Base-by-base conservation (phyloP, 2,888 invertebrate genomes). In the Papilio elwesi region DNA sequence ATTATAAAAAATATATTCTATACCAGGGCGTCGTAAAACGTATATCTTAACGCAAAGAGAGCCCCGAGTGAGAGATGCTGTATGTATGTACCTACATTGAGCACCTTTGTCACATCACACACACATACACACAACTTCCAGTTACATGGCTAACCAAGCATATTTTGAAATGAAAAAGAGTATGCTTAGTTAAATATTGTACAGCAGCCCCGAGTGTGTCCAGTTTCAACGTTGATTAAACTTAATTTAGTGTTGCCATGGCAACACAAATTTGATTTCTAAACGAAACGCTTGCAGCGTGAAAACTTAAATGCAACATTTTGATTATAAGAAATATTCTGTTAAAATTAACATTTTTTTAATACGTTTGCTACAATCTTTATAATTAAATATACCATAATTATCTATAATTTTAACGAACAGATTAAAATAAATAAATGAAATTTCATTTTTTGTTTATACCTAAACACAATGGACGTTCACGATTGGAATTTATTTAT, bases 171-270 rank as follows among this genome's bases (percentile, higher is more conserved):
- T 43, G 43, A 59, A 51, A 59, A 38, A 38, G n/a, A 43, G 15
- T 3, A n/a, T 0, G 16, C 49, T 26, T 53, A 38, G 43, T 57
- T 49, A 49, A 64, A 49, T 26, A 49, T 65, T 49, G 38, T 49
- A 49, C 55, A 47, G 7, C 70, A 68, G 43, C 43, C 51, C 64
- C 36, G 73, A 15, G 65, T 49, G 73, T 47, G 65, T 57, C 43
- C n/a, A 65, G 68, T 64, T 73, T 73, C 64, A 59, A 55, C 51
- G 64, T 68, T 12, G 51, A 65, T 73, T 68, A 65, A 73, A 68
- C 73, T 73, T 73, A 68, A 73, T 68, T 51, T 64, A 12, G 26
- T 26, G 64, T 68, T 68, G 51, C 68, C 43, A 51, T 51, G 57
- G 51, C 36, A 63, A 55, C 72, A 16, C n/a, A 16, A 72, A 52